Evolutionary conservation across 1,140 invertebrate genomes (phyloP).

Genomic region (Caenorhabditis latens): DNA sequence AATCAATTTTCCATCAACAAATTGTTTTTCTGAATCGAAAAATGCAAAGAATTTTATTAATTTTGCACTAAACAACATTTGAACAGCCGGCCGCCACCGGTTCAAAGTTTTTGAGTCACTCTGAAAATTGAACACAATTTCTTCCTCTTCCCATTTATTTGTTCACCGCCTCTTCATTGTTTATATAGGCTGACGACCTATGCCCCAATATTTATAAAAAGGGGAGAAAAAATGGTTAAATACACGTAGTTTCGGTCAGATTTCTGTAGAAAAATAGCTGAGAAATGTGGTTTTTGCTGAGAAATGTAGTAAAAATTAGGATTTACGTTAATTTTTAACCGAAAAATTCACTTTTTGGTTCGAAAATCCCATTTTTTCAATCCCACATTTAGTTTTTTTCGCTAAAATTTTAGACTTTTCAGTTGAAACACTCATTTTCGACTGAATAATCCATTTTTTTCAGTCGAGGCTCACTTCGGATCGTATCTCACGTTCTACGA

Average conservation of each 20-base stretch:
- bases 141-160: no score
- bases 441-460: conserved; percentile 1
- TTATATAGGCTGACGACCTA: not conserved
- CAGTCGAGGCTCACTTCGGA: conserved; percentile 59
- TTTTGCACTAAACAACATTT: not conserved
- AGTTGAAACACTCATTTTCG: no score
- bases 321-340: no score
- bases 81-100: no score
- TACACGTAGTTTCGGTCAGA: not conserved
- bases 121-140: not conserved
- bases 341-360: no score
- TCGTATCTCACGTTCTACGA: conserved; percentile 50
- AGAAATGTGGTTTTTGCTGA: no score
- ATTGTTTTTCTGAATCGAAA: not conserved
- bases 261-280: not conserved
- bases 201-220: not conserved
- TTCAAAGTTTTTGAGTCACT: not conserved
- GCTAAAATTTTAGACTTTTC: no score
- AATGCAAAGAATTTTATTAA: not conserved
- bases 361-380: no score
- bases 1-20: not conserved
- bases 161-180: not conserved
- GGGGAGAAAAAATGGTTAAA: not conserved
- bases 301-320: no score
- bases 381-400: no score